Evolutionary conservation across 2,797 vertebrate genomes (phyloP).

Genomic region (Pygocentrus nattereri): DNA sequence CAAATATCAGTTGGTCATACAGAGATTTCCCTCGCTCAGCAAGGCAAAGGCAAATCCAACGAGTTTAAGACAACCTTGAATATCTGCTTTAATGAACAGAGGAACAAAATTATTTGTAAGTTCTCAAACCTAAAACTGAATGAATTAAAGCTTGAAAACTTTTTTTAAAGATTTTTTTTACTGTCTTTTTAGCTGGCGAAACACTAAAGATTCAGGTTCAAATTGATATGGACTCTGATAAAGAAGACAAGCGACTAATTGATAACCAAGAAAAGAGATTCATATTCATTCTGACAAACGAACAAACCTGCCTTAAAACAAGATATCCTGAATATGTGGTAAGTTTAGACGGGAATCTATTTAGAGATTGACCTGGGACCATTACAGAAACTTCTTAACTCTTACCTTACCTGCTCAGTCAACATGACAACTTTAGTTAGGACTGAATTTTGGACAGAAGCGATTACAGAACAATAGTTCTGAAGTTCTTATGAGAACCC

Average conservation of each 20-base stretch:
- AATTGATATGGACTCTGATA: slow-evolving; percentile 73
- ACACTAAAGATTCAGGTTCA: slow-evolving; percentile 60
- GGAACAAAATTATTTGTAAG: slow-evolving; percentile 28
- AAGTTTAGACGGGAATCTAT: slow-evolving; percentile 15
- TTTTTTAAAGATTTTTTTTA: background rate
- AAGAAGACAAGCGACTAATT: slow-evolving; percentile 69
- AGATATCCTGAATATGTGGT: slow-evolving; percentile 57
- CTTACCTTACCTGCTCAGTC: too few relatives aligned
- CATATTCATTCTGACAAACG: background rate
- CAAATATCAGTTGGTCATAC: rapidly evolving
- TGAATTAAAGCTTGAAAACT: background rate
- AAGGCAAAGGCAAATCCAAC: background rate
- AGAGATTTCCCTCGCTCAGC: slow-evolving; percentile 21
- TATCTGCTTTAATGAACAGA: slow-evolving; percentile 52
- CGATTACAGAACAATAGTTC: too few relatives aligned
- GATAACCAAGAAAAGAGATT: background rate
- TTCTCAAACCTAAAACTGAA: background rate
- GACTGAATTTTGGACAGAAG: too few relatives aligned
- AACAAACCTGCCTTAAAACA: background rate
- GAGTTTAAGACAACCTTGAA: rapidly evolving
- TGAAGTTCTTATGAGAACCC: too few relatives aligned
- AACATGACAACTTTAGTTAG: too few relatives aligned
- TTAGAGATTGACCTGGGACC: background rate
- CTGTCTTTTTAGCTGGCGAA: slow-evolving; percentile 34
- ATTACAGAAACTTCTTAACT: background rate